A percentile compares a stretch with the other conserved stretches of the same genome.
Evolutionary conservation across 2,888 invertebrate genomes (phyloP).

Genomic region (Eupithecia tripunctaria): DNA sequence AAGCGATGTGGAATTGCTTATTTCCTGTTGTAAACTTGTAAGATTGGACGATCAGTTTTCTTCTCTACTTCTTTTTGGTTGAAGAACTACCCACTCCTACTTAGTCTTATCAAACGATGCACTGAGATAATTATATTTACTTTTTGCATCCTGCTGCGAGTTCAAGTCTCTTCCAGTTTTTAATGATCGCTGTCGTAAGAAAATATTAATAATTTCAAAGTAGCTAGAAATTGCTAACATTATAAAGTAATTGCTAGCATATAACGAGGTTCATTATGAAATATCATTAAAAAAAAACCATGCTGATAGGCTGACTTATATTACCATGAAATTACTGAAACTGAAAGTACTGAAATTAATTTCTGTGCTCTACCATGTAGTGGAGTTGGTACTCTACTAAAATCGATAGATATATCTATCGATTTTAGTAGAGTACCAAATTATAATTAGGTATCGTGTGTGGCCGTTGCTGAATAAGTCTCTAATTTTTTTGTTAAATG

Average conservation of each 20-base stretch:
- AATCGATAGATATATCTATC: no score
- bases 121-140: background rate
- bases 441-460: no score
- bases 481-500: background rate
- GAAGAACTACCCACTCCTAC: background rate
- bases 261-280: background rate
- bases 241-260: background rate
- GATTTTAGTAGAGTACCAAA: no score
- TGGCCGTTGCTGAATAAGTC: background rate
- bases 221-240: background rate
- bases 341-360: no score
- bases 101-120: background rate
- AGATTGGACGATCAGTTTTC: slow-evolving; percentile 25
- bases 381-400: no score
- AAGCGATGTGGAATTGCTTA: slow-evolving; percentile 32
- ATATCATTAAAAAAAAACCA: background rate
- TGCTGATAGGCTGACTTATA: background rate
- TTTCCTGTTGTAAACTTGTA: slow-evolving; percentile 25
- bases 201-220: slow-evolving; percentile 1
- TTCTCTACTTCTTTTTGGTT: slow-evolving; percentile 25
- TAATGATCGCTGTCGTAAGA: background rate
- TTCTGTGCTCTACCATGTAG: background rate
- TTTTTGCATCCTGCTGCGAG: background rate
- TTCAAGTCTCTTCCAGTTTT: background rate
- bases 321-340: background rate